Evolutionary conservation across 1,140 invertebrate species (phyloP), one percentile per base, ranked within the genome.

Genomic region (Temnothorax curvispinosus): DNA sequence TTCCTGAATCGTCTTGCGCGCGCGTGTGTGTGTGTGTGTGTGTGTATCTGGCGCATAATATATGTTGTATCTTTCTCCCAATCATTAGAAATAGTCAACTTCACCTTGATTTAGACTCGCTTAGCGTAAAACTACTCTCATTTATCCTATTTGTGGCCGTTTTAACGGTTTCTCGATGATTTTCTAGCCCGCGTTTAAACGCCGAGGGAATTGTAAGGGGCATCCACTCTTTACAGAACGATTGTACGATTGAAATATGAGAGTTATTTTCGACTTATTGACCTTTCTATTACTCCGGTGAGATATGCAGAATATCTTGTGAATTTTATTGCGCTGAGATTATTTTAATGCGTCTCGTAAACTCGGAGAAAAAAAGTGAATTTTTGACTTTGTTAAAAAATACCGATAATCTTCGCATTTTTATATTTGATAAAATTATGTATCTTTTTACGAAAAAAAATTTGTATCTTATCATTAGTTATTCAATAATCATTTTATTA

Each of bases 61-160:
- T 13, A 41, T 5, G 41, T 35, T 9, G 8, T 38, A 27, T 62
- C 8, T 18, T 78, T 47, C 32, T 62, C 4, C 27, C 54, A 38
- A 65, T 21, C 32, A 47, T 11, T 32, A 13, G 41, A 13, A 50
- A 50, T 50, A 6, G 27, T 74, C 52, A 18, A 58, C 27, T 64
- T 77, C 32, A 32, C 38, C 21, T 27, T 32, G 18, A 52, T 27
- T 27, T 9, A 74, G 11, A 80, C 44, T 47, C 44, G 44, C 32
- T 78, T 50, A 65, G 60, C 76, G 60, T 65, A 80, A 86, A 78
- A 69, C 74, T 77, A 50, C 44, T 72, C n/a, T n/a, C n/a, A n/a
- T n/a, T n/a, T n/a, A 62, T 72, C 54, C 72, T 15, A 35, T 71
- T 85, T 76, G 54, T 41, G 56, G n/a, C 32, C 60, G 35, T 21